phyloP scores from a whole-genome alignment of 2,888 invertebrate species.

The Agrochola lychnidis region DNA sequence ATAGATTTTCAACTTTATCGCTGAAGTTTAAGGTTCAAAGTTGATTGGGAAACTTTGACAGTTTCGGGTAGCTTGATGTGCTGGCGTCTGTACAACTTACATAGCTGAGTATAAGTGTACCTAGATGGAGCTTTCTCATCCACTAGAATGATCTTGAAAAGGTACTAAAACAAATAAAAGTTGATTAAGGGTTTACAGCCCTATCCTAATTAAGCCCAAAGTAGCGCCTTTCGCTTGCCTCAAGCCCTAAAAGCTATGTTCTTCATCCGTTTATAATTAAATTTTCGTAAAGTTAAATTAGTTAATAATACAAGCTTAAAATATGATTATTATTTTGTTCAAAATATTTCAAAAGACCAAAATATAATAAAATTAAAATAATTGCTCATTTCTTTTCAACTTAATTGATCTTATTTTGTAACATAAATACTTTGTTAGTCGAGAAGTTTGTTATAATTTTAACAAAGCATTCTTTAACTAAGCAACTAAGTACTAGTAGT shows the following conservation, averaged over 20 bases:
- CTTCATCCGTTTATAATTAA: neutral
- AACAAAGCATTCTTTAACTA: neutral
- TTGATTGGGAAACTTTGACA: too few species aligned
- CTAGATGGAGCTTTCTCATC: neutral
- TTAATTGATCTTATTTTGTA: neutral
- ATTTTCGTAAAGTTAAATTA: neutral
- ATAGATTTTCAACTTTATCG: too few species aligned
- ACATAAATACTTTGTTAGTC: neutral
- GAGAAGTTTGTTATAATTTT: neutral
- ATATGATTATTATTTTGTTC: neutral
- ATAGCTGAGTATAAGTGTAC: neutral
- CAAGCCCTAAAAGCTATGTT: neutral
- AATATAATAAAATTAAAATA: neutral
- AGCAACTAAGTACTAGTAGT: too few species aligned
- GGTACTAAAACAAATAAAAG: neutral
- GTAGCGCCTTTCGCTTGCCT: neutral
- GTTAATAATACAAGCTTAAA: neutral
- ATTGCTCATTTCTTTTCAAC: neutral
- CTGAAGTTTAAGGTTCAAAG: too few species aligned
- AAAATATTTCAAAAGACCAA: neutral
- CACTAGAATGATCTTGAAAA: neutral
- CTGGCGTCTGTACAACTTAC: too few species aligned
- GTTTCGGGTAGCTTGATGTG: too few species aligned
- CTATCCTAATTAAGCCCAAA: neutral
- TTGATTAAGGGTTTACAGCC: neutral